phyloP scores from a whole-genome alignment of 2,113 vertebrate genomes.

The Plectropomus leopardus region DNA sequence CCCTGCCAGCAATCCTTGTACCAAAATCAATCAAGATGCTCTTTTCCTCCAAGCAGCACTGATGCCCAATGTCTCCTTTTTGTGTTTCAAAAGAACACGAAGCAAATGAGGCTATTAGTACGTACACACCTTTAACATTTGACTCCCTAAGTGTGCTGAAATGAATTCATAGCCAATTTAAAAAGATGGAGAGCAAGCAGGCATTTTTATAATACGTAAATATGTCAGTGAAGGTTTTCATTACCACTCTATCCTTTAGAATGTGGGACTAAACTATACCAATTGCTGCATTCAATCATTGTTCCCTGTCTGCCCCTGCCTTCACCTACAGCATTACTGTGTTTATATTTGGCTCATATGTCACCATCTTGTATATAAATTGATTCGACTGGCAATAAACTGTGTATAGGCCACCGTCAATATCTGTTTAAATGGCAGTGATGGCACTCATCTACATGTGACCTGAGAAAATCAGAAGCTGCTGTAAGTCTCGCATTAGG shows the following conservation, averaged over 20 bases:
- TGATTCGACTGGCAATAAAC: slow-evolving; percentile 35
- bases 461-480: slow-evolving; percentile 38
- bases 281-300: not conserved
- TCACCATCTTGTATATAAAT: slow-evolving; percentile 27
- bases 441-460: slow-evolving; percentile 33
- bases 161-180: not conserved
- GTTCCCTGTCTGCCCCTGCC: not conserved
- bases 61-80: not conserved
- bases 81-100: slow-evolving; percentile 14
- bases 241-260: not conserved
- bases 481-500: slow-evolving; percentile 25
- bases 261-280: not conserved
- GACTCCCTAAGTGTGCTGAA: not conserved
- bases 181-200: not conserved
- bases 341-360: slow-evolving; percentile 25
- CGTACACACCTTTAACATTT: not conserved
- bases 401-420: slow-evolving; percentile 21
- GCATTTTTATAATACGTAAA: not conserved
- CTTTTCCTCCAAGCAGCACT: slow-evolving; percentile 2
- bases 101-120: not conserved
- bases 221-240: too few species aligned
- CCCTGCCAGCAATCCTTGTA: slow-evolving; percentile 39
- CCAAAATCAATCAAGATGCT: slow-evolving; percentile 31
- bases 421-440: slow-evolving; percentile 21
- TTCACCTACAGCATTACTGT: slow-evolving; percentile 12